These are phyloP conservation scores for Trichechus manatus DNA, from an alignment of 2,113 vertebrate species.

Conservation along the genomic window DNA sequence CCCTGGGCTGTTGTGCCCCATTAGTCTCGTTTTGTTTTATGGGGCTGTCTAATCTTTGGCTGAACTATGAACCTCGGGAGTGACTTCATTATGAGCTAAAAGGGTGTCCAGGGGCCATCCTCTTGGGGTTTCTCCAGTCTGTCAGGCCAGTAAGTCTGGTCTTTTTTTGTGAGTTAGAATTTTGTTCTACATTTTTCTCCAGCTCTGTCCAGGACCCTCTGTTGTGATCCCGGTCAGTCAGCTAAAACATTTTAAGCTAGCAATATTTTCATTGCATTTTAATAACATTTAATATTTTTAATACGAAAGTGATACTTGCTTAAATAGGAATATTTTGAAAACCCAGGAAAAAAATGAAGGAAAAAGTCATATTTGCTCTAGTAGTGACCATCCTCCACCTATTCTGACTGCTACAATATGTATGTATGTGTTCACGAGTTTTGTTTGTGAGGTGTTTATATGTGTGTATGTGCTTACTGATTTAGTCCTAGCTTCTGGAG, in stretches of 20 bases:
- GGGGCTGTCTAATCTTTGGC: too few relatives aligned
- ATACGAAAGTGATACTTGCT: slow-evolving; percentile 22
- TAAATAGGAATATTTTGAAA: slow-evolving; percentile 24
- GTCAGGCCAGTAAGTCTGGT: too few relatives aligned
- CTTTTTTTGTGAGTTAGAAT: too few relatives aligned
- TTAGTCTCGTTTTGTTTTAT: too few relatives aligned
- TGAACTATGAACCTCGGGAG: too few relatives aligned
- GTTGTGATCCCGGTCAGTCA: too few relatives aligned
- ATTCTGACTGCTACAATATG: background rate
- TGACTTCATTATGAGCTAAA: too few relatives aligned
- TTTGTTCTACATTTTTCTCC: too few relatives aligned
- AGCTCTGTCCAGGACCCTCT: too few relatives aligned
- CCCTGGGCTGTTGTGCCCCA: too few relatives aligned
- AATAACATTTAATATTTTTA: background rate
- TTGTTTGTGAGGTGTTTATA: background rate
- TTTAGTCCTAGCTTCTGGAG: background rate
- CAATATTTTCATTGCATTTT: background rate
- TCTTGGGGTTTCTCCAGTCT: too few relatives aligned
- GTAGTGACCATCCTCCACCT: background rate
- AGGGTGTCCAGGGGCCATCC: too few relatives aligned
- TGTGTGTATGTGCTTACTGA: background rate
- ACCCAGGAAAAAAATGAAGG: background rate
- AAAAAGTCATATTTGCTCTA: background rate
- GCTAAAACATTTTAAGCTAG: slow-evolving; percentile 5
- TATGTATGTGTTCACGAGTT: background rate